These are phyloP conservation scores for Pristionchus maxplancki DNA, from an alignment of 2,888 invertebrate species.

Conservation along the genomic window DNA sequence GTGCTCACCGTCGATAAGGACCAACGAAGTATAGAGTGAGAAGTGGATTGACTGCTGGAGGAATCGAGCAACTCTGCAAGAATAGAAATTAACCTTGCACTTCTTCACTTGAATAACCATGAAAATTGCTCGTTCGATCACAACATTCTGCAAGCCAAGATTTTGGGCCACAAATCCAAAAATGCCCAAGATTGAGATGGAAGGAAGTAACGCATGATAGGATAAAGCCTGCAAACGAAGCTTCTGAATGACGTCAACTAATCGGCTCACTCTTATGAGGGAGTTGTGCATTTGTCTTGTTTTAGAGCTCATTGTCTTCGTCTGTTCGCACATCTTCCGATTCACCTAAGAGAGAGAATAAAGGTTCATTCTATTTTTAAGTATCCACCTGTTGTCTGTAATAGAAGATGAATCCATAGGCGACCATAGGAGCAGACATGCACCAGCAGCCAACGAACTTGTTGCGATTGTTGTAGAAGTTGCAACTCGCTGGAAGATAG, in stretches of 20 bases:
- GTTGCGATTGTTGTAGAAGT: background rate
- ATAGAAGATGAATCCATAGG: constrained; percentile 15
- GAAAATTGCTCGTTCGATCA: background rate
- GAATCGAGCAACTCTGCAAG: constrained; percentile 15
- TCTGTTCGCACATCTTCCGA: background rate
- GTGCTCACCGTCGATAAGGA: background rate
- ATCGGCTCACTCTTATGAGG: background rate
- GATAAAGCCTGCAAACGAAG: background rate
- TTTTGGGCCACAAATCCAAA: background rate
- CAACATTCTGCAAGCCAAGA: constrained; percentile 18
- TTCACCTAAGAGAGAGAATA: background rate
- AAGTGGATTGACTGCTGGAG: background rate
- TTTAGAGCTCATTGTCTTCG: background rate
- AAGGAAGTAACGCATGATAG: background rate
- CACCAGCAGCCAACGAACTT: background rate
- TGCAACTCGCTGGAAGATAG: background rate
- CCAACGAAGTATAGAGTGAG: constrained; percentile 7
- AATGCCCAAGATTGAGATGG: background rate
- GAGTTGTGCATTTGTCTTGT: constrained; percentile 18
- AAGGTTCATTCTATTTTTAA: background rate
- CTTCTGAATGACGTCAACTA: no score
- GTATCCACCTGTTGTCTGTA: background rate
- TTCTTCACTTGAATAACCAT: background rate
- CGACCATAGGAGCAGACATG: background rate
- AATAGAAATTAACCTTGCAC: background rate